These are phyloP conservation scores for Fragum whitleyi DNA, from an alignment of 2,888 invertebrate species.

Conservation along the genomic window DNA sequence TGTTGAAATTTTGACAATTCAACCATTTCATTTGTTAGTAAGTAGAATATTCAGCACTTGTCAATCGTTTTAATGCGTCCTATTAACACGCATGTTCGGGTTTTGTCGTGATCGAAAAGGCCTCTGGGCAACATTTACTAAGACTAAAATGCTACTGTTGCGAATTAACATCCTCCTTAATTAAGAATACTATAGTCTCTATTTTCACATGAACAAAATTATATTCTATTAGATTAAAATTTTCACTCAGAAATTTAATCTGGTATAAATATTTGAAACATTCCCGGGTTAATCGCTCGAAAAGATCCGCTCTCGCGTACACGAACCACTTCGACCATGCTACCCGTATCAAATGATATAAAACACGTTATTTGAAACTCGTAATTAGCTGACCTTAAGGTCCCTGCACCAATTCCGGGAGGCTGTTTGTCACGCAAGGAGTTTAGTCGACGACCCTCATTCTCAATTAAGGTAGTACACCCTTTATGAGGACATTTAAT, in stretches of 20 bases:
- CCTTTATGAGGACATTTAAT: no score
- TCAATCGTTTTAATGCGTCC: no score
- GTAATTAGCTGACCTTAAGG: slow-evolving; percentile 37
- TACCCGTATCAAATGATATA: background rate
- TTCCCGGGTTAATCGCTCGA: slow-evolving; percentile 40
- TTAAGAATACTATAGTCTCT: no score
- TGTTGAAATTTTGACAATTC: no score
- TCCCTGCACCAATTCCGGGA: slow-evolving; percentile 10
- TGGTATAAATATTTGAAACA: slow-evolving; percentile 49
- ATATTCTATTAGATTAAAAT: slow-evolving; percentile 23
- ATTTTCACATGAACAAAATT: background rate
- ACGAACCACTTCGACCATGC: background rate
- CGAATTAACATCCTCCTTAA: no score
- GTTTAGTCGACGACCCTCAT: background rate
- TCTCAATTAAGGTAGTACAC: no score
- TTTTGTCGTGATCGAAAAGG: no score
- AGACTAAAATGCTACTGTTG: no score
- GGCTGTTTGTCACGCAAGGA: slow-evolving; percentile 15
- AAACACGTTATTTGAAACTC: slow-evolving; percentile 26
- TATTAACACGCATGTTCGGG: no score
- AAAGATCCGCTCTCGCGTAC: slow-evolving; percentile 7
- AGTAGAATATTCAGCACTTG: no score
- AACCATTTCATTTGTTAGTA: no score
- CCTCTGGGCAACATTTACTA: no score
- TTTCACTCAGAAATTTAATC: slow-evolving; percentile 39